Base-by-base conservation (phyloP, 2,888 invertebrate genomes). In the Drosophila paranaensis region DNA sequence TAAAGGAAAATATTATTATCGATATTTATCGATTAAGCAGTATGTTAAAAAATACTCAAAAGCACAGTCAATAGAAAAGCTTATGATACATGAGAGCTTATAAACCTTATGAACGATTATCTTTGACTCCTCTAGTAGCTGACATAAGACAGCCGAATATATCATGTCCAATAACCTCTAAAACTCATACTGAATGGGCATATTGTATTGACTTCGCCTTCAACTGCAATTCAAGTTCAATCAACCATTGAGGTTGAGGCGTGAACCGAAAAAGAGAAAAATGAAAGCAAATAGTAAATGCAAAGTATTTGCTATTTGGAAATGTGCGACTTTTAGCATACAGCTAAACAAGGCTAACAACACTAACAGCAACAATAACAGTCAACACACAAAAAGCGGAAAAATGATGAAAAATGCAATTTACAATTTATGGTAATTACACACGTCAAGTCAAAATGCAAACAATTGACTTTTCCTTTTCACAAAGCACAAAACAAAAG, bases 401-500 rank as follows among this genome's bases (percentile, higher is more conserved):
- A 66, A 66, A 39, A 60, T 68, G 64, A 79, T 72, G 70, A 71
- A 87, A 87, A 89, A 81, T 81, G 76, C 71, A 79, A 81, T 83
- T 82, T 70, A 78, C 79, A 72, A 85, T 87, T 85, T 89, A 83
- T 89, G 89, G 68, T 89, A 89, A 85, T 88, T 86, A 82, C 81
- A 75, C 71, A 85, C 85, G 76, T 82, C 88, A 79, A 71, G 58
- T 45, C 61, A 65, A 58, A 68, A 58, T 20, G 60, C 54, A 81
- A 79, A 71, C 71, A 83, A 85, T 82, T 82, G 88, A 85, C 88
- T 88, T 89, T 87, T 87, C 82, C 86, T 85, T 89, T 85, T 77
- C 51, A 60, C 37, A 45, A 57, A 45, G 6, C 10, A 62, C 27
- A 33, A 56, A 45, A 45, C n/a, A n/a, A 45, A 30, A 55, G 30